Evolutionary conservation across 1,140 invertebrate genomes (phyloP), one percentile per base, ranked within the genome.

Genomic region (Apis dorsata): DNA sequence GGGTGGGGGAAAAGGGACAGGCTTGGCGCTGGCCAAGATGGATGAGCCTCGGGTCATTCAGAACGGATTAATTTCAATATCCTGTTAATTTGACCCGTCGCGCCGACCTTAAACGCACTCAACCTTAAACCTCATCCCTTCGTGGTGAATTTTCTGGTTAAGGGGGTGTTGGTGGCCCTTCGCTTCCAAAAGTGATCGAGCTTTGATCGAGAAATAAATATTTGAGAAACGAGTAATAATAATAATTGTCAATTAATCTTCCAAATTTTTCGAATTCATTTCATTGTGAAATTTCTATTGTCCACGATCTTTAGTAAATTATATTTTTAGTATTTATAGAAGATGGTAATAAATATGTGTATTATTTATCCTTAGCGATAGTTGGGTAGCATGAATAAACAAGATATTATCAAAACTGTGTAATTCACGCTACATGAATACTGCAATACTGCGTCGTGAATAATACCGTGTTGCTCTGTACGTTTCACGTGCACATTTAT

Each of bases 51-150:
- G 79, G 83, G 85, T 89, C 84, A 89, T 88, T 90, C 88, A 86
- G 84, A 87, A 86, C 77, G 79, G 85, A 90, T 91, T 88, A 91
- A 91, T 89, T 90, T 79, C 84, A 90, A 87, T 86, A 91, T 88
- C 81, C 85, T 89, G 86, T 90, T 89, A 88, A 90, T 90, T 90
- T 87, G 81, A 82, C 84, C 82, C 84, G 87, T 89, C 87, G 72
- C 82, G 81, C 62, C 82, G 71, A 69, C 70, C 70, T 84, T 84
- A 74, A 89, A 88, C 83, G 88, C 85, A 87, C 79, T 76, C 77
- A 34, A 24, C 55, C 59, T 78, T 59, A 9, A 21, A 28, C 63
- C 59, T 17, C 63, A 17, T 19, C 15, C 44, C 59, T 65, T 53
- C 19, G 24, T 11, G 80, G 44, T 34, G 53, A 53, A 77, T 76